Evolutionary conservation across 2,113 vertebrate genomes (phyloP).

Genomic region (Lanius ludovicianus): DNA sequence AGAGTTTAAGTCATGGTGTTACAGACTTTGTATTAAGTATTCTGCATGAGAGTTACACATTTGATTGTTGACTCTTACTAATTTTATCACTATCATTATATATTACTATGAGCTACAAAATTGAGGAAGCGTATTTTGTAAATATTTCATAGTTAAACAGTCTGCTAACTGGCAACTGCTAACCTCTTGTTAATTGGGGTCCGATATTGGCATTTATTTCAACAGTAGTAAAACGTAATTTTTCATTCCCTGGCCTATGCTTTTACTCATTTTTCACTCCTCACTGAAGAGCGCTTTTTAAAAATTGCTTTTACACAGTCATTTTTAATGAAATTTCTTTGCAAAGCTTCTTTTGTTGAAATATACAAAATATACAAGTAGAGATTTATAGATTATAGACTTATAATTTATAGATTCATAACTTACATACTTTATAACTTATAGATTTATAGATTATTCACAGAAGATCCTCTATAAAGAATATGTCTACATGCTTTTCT

Average conservation of each 20-base stretch:
- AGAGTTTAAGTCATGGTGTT: background rate
- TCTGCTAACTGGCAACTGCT: background rate
- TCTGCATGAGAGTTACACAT: background rate
- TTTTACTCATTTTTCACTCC: background rate
- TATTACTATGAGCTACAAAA: background rate
- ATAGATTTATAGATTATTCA: slow-evolving; percentile 4
- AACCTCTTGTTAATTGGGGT: background rate
- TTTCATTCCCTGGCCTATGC: background rate
- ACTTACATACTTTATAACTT: too few relatives aligned
- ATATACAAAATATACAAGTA: background rate
- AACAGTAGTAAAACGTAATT: background rate
- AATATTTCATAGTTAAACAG: background rate
- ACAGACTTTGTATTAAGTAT: background rate
- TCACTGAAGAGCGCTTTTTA: background rate
- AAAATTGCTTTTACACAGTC: background rate
- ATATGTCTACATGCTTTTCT: background rate
- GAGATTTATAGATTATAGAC: background rate
- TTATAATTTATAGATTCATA: too few relatives aligned
- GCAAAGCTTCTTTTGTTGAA: background rate
- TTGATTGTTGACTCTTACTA: background rate
- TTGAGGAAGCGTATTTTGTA: background rate
- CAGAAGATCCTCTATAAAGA: background rate
- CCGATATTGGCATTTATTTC: background rate
- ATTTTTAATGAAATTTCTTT: background rate
- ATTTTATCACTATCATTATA: background rate